phyloP scores from a whole-genome alignment of 2,797 vertebrate species.

The Poecilia velifera region DNA sequence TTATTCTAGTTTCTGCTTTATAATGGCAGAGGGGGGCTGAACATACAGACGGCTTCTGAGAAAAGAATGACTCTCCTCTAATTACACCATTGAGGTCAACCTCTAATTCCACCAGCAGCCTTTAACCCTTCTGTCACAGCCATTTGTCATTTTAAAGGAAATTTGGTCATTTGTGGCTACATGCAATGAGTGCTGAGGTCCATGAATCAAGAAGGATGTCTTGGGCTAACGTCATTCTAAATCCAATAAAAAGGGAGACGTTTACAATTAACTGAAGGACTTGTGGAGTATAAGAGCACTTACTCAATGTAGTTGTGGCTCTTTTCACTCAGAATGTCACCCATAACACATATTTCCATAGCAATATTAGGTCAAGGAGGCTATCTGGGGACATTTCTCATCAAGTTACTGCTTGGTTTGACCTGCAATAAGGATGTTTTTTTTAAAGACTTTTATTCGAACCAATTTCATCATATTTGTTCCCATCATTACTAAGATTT shows the following conservation, averaged over 20 bases:
- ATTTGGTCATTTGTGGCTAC: conserved; percentile 1
- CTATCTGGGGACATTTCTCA: background rate
- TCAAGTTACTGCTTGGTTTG: background rate
- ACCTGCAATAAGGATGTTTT: background rate
- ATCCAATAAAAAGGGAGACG: conserved; percentile 4
- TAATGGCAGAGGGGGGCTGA: background rate
- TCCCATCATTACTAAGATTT: background rate
- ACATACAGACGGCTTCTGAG: background rate
- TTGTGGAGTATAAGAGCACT: background rate
- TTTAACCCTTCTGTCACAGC: conserved; percentile 33
- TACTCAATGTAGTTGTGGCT: background rate
- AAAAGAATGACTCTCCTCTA: conserved; percentile 15
- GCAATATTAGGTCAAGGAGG: background rate
- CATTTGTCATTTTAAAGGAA: conserved; percentile 32
- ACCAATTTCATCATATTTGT: background rate
- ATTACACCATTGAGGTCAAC: conserved; percentile 42
- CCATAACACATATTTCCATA: background rate
- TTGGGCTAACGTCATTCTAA: background rate
- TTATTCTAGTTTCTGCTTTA: background rate
- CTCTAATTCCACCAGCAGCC: conserved; percentile 5
- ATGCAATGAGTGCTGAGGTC: background rate
- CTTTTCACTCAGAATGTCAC: background rate
- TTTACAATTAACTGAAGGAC: conserved; percentile 21
- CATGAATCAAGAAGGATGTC: conserved; percentile 1
- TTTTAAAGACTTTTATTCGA: background rate